Evolutionary conservation across 1,140 invertebrate species (phyloP), one percentile per base, ranked within the genome.

Genomic region (Halesus radiatus): DNA sequence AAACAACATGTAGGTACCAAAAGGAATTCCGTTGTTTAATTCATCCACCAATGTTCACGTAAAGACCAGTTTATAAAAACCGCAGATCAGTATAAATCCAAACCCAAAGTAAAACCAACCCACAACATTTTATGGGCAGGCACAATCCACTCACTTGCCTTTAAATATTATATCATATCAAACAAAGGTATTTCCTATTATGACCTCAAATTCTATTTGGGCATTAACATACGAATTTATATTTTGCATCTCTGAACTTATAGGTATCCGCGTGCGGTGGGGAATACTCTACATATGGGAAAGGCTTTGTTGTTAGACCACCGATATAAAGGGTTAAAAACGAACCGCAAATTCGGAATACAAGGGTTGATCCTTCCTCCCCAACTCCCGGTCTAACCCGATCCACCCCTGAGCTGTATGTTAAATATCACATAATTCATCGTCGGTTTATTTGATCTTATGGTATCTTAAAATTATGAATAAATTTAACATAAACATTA

Each of bases 301-400:
- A 66, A 66, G 56, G 62, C 62, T 76, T 76, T 76, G 74, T 76
- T 76, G 73, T 77, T 60, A 62, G 37, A 45, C 58, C 62, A 37
- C 60, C 62, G 76, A 82, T 76, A 77, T 80, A 80, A 82, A 82
- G 78, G 81, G 81, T 79, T 54, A 82, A 76, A 79, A 82, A 80
- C 77, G 78, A 82, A 77, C 81, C 81, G 58, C 81, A 80, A 82
- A 82, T 80, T 82, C 81, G 60, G 73, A 72, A 66, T 64, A 66
- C 62, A 50, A 60, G 68, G 74, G 80, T 62, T 60, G 62, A 29
- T 20, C 13, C 37, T 23, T 20, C 50, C 72, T 10, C 0, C 56
- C 18, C 5, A 8, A 8, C 18, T 5, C 20, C 3, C 18, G 1
- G 37, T 3, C 37, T 45, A 45, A 45, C 37, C 37, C 37, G 10